Conservation (phyloP, 30 jellyfish, hydroid and myxozoan genomes). For the Aurelia sp. region DNA sequence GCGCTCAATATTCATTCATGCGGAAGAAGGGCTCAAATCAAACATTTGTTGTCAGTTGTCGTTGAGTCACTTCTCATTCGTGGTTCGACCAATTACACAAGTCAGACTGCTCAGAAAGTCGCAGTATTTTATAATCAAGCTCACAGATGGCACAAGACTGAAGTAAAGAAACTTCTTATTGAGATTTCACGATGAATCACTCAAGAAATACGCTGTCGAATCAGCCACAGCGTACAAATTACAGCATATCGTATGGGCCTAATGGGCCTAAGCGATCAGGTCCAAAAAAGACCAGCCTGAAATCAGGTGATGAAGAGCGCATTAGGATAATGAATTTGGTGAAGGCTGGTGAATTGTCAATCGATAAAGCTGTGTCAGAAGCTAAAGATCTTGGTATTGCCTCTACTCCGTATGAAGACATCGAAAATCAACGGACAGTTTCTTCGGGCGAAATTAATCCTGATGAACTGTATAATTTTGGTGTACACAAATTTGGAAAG, state of each 20-base stretch:
- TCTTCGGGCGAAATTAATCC: not conserved
- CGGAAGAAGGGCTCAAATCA: no score
- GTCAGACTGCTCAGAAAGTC: no score
- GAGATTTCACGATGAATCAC: not conserved
- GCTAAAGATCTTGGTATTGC: slow-evolving; percentile 93
- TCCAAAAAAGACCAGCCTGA: slow-evolving; percentile 41
- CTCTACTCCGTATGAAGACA: slow-evolving; percentile 71
- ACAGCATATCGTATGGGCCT: slow-evolving; percentile 35
- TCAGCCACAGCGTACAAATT: slow-evolving; percentile 5
- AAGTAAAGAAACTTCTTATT: not conserved
- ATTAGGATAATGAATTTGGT: slow-evolving; percentile 93
- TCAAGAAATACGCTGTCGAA: not conserved
- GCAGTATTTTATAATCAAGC: no score
- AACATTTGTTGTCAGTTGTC: no score
- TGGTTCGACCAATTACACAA: no score
- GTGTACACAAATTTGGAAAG: slow-evolving; percentile 78
- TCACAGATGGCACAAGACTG: no score
- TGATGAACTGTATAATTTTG: slow-evolving; percentile 82
- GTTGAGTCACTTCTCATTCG: no score
- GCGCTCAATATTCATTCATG: no score
- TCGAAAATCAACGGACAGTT: slow-evolving; percentile 14
- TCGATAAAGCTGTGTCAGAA: slow-evolving; percentile 80
- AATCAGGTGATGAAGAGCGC: slow-evolving; percentile 90
- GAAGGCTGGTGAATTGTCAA: slow-evolving; percentile 83
- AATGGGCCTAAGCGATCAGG: slow-evolving; percentile 51